A percentile compares a stretch with the other conserved stretches of the same genome.
phyloP scores from a whole-genome alignment of 2,797 vertebrate genomes.

The Myiotriccus ornatus region DNA sequence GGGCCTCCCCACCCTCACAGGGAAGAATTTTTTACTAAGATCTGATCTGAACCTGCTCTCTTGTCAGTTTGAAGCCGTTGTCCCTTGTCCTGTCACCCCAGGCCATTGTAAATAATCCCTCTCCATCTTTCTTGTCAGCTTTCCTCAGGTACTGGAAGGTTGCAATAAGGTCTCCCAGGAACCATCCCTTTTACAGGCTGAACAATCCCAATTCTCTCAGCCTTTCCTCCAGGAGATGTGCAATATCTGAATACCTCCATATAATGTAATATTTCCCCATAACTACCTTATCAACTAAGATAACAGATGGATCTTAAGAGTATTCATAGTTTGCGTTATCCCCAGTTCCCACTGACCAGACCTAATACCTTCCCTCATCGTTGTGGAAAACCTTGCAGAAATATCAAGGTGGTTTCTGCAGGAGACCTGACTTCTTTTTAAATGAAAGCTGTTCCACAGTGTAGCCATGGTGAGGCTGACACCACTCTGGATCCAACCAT shows the following conservation, averaged over 20 bases:
- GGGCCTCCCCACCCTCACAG: background rate
- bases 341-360: background rate
- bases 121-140: background rate
- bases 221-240: background rate
- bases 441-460: background rate
- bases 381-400: background rate
- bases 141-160: background rate
- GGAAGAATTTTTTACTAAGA: background rate
- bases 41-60: background rate
- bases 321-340: background rate
- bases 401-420: background rate
- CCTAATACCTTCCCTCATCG: background rate
- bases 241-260: background rate
- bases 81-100: background rate
- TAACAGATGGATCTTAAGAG: background rate
- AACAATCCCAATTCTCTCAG: background rate
- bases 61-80: background rate
- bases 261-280: background rate
- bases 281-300: background rate
- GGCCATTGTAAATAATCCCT: background rate
- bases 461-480: background rate
- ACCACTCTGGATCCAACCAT: rapidly evolving
- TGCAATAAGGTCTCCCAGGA: background rate
- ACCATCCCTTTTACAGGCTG: background rate
- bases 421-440: background rate